Base-by-base conservation (phyloP, 2,797 vertebrate species). In the Chelmon rostratus region DNA sequence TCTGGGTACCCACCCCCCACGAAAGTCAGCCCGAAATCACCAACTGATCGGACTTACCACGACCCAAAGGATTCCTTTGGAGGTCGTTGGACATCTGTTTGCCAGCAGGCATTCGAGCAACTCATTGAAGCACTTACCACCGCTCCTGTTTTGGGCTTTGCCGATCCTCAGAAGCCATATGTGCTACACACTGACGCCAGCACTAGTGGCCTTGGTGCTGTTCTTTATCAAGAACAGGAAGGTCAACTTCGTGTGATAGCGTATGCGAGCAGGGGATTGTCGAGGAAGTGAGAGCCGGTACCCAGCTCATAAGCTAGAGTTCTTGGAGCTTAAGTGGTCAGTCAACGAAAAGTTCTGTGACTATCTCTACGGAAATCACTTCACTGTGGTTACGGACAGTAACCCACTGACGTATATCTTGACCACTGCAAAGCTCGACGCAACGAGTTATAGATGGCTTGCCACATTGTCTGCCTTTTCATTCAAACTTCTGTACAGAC, bases 291-390 rank as follows among this genome's bases (percentile, higher is more conserved):
- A 56, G 16, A 56, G 54, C 16, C 28, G 12, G 8, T 56, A 56
- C 53, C 53, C 53, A 56, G 53, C 54, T 6, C 54, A 56, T 18
- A 56, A 56, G 16, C 28, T 56, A 5, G 23, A 56, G 8, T 56
- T 56, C 16, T 56, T 56, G 53, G 28, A 25, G 6, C 53, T 56
- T 31, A 56, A 56, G 53, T 56, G 53, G 53, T 56, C 53, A 33
- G 53, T 56, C 15, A 25, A 25, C 3, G 53, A 56, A 33, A 56
- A 56, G 16, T 56, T 56, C 53, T 56, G 13, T 31, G 40, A 42
- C 12, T 42, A 42, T 13, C 40, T 42, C 12, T 15, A 56, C 2
- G 54, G 54, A 2, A 33, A 18, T 15, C 25, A 33, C 28, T 56
- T 56, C 28, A 56, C 53, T 53, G 11, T 56, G 12, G 53, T 56